Evolutionary conservation across 2,888 invertebrate genomes (phyloP).

Genomic region (Phortica magna): DNA sequence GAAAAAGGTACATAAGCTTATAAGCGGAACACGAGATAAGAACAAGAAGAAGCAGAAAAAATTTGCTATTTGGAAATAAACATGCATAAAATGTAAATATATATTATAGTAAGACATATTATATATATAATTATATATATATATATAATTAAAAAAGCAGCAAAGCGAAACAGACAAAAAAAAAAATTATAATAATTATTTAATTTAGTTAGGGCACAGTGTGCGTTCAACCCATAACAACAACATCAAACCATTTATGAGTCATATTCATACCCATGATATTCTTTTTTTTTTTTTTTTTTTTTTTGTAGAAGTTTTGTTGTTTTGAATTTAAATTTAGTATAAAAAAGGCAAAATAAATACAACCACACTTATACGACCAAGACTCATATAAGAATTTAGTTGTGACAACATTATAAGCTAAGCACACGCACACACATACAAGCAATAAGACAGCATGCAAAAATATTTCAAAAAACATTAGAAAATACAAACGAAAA

Average conservation of each 20-base stretch:
- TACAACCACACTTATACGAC: constrained; percentile 32
- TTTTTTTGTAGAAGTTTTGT: constrained; percentile 22
- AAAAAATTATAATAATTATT: constrained; percentile 33
- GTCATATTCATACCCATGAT: no score
- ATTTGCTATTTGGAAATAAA: constrained; percentile 29
- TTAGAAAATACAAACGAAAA: not conserved
- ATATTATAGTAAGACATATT: not conserved
- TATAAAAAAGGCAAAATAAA: not conserved
- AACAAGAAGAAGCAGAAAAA: no score
- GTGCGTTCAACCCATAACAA: no score
- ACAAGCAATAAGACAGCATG: not conserved
- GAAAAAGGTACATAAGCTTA: no score
- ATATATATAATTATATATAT: not conserved
- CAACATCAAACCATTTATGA: no score
- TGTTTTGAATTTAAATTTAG: not conserved
- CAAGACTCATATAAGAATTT: constrained; percentile 19
- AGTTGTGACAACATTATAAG: not conserved
- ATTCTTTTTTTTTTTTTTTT: no score
- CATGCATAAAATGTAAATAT: constrained; percentile 42
- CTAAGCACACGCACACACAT: not conserved
- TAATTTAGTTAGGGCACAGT: constrained; percentile 34
- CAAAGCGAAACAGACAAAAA: constrained; percentile 34
- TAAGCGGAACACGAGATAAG: no score
- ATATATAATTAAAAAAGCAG: constrained; percentile 35
- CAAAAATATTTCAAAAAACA: not conserved